Evolutionary conservation across 2,888 invertebrate genomes (phyloP), one percentile per base, ranked within the genome.

Genomic region (Apoda limacodes): DNA sequence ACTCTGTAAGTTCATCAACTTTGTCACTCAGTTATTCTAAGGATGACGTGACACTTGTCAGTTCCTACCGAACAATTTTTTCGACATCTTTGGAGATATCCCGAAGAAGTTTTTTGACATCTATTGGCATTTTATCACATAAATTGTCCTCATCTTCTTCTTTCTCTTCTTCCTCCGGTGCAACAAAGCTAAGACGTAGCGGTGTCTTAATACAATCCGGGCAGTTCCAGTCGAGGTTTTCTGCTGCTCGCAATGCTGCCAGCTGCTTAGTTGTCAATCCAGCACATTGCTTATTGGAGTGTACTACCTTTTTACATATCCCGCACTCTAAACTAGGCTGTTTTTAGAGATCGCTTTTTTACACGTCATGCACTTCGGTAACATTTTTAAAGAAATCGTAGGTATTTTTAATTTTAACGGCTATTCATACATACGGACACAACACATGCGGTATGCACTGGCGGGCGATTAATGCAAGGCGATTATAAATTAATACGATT

Each of bases 31-130:
- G 17, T 10, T 24, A 40, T 19, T 36, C 28, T 9, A 40, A 9
- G 4, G 35, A 23, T 9, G 23, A 12, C 11, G 20, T 23, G 6
- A 32, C 17, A 2, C 29, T 12, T 11, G n/a, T 25, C 28, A 33
- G 28, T 19, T 30, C 32, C 4, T 22, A 22, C n/a, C 25, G 21
- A 2, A 37, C 19, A 2, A 31, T 19, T 26, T 39, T 42, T 6
- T 37, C 32, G 2, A 42, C 28, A 32, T 40, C 34, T 9, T 32
- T 38, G 6, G 33, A 17, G 2, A 42, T 38, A 9, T 36, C 28
- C 2, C 14, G 12, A 3, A 38, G 20, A 1, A 40, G 21, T 9
- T 34, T 30, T n/a, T 26, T 28, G 1, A 35, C 14, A 9, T 32
- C 15, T 3, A 32, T 14, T 2, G 9, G 26, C 9, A 13, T 17